Conservation (phyloP, 1,140 invertebrate genomes). For the Drosophila punjabiensis region DNA sequence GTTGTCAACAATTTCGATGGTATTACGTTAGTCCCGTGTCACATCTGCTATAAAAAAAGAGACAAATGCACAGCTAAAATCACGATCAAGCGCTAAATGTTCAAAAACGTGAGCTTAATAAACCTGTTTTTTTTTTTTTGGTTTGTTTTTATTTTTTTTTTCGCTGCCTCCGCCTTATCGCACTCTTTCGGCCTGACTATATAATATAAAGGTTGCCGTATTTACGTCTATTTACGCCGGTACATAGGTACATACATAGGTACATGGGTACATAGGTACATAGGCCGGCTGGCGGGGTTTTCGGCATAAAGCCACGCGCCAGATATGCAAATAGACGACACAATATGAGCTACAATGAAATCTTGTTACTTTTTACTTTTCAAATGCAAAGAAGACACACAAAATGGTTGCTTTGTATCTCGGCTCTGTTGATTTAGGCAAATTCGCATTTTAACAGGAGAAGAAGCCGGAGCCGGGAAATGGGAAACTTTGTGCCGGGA, state of each 20-base stretch:
- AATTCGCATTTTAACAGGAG: conserved; percentile 67
- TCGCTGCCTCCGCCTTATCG: background rate
- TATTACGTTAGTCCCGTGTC: background rate
- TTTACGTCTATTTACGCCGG: conserved; percentile 12
- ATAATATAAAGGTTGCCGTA: conserved; percentile 26
- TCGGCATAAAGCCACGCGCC: conserved; percentile 56
- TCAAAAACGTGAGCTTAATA: conserved; percentile 47
- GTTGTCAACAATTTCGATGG: too few species aligned
- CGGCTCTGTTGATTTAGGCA: conserved; percentile 76
- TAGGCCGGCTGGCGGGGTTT: background rate
- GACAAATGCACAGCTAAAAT: conserved; percentile 5
- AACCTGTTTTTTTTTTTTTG: conserved; percentile 26
- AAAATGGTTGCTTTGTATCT: conserved; percentile 50
- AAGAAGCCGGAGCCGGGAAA: conserved; percentile 19
- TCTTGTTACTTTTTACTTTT: conserved; percentile 55
- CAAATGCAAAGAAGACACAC: conserved; percentile 53
- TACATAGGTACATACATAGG: background rate
- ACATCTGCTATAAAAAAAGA: conserved; percentile 2
- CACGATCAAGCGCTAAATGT: conserved; percentile 40
- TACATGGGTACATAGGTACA: background rate
- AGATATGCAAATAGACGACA: conserved; percentile 69
- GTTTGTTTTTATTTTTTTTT: background rate
- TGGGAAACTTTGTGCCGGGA: conserved; percentile 42
- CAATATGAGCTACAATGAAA: conserved; percentile 49
- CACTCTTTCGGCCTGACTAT: conserved; percentile 17